Evolutionary conservation across 2,113 vertebrate species (phyloP).

Genomic region (Brienomyrus brachyistius): DNA sequence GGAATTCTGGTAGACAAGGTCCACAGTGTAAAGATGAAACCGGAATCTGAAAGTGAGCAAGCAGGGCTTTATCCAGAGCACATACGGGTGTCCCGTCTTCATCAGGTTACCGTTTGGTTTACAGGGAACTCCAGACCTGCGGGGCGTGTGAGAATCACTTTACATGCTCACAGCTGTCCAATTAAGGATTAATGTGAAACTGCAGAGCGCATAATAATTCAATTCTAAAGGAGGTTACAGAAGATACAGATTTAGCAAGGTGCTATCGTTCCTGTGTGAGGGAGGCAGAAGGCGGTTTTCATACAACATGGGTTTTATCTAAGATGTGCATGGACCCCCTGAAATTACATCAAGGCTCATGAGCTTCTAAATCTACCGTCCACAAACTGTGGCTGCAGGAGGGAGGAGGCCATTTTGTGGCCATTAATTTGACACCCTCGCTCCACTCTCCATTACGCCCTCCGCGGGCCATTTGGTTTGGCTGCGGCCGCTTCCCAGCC

Average conservation of each 20-base stretch:
- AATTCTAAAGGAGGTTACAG: background rate
- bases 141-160: background rate
- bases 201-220: conserved; percentile 7
- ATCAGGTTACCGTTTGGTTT: background rate
- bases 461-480: conserved; percentile 45
- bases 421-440: conserved; percentile 58
- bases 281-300: background rate
- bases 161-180: background rate
- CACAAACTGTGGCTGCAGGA: conserved; percentile 44
- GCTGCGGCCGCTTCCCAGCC: conserved; percentile 25
- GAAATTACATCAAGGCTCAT: conserved; percentile 59
- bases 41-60: conserved; percentile 63
- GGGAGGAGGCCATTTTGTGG: conserved; percentile 49
- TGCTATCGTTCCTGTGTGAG: background rate
- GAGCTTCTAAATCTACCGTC: conserved; percentile 62
- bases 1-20: conserved; percentile 81
- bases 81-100: background rate
- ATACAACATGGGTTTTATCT: background rate
- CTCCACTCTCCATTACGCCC: conserved; percentile 58
- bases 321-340: conserved; percentile 19
- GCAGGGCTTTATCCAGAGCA: background rate
- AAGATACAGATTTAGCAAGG: background rate
- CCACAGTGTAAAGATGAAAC: conserved; percentile 73
- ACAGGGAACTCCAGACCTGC: background rate
- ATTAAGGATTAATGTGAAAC: background rate